A percentile compares a stretch with the other conserved stretches of the same genome.
Evolutionary conservation across 2,888 invertebrate genomes (phyloP).

Genomic region (Cheiracanthium punctorium): DNA sequence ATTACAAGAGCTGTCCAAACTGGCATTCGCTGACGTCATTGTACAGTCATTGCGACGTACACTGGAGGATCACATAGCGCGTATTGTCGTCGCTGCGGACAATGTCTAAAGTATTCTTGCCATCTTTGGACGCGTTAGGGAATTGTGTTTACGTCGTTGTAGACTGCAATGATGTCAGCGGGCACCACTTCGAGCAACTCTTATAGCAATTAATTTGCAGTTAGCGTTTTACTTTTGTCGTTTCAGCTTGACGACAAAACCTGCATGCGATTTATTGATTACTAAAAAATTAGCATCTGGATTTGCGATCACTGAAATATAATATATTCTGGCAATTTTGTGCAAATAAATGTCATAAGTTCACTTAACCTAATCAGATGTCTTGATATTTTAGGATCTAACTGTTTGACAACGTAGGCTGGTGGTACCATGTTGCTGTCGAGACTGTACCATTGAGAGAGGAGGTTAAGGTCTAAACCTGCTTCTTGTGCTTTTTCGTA

Average conservation of each 20-base stretch:
- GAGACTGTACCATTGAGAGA: slow-evolving; percentile 76
- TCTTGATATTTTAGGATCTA: slow-evolving; percentile 39
- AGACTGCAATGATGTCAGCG: background rate
- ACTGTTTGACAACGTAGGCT: slow-evolving; percentile 51
- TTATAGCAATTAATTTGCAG: background rate
- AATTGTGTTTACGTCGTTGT: background rate
- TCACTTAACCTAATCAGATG: slow-evolving; percentile 50
- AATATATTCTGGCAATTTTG: too few relatives aligned
- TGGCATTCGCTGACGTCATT: too few relatives aligned
- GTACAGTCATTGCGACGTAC: too few relatives aligned
- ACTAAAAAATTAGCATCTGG: too few relatives aligned
- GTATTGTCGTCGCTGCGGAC: background rate
- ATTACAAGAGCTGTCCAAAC: too few relatives aligned
- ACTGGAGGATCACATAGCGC: too few relatives aligned
- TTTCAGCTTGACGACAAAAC: too few relatives aligned
- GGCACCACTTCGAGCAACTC: background rate
- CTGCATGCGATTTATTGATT: too few relatives aligned
- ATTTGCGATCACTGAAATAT: too few relatives aligned
- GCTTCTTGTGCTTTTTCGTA: slow-evolving; percentile 74
- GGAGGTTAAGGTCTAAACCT: slow-evolving; percentile 75
- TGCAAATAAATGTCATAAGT: too few relatives aligned
- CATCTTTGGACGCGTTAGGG: background rate
- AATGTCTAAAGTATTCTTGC: background rate
- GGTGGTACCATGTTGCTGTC: slow-evolving; percentile 75
- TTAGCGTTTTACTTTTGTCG: too few relatives aligned